Evolutionary conservation across 2,888 invertebrate species (phyloP).

Genomic region (Nephrotoma appendiculata): DNA sequence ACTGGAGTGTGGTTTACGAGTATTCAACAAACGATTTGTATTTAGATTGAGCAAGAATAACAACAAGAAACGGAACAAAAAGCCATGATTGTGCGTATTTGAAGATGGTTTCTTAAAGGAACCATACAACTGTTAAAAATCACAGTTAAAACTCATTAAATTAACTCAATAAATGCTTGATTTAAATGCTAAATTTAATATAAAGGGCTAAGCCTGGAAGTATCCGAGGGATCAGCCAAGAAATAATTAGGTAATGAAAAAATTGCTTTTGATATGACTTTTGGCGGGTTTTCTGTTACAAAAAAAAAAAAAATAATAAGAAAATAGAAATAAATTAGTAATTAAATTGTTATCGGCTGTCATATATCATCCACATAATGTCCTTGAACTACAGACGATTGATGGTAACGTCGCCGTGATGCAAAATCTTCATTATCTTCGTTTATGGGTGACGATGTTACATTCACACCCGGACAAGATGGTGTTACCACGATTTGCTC

Average conservation of each 20-base stretch:
- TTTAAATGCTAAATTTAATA: background rate
- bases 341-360: background rate
- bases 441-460: conserved; percentile 75
- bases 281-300: background rate
- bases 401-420: conserved; percentile 82
- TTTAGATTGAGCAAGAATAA: background rate
- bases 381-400: conserved; percentile 62
- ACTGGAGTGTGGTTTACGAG: background rate
- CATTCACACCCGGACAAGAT: conserved; percentile 60
- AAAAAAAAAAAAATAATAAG: background rate
- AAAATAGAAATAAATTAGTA: background rate
- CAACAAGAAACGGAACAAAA: background rate
- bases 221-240: conserved; percentile 43
- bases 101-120: background rate
- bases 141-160: background rate
- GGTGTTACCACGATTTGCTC: conserved; percentile 79
- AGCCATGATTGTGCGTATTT: background rate
- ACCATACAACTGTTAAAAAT: background rate
- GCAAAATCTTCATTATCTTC: conserved; percentile 94
- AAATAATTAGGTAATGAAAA: conserved; percentile 19
- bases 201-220: conserved; percentile 36
- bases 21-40: background rate
- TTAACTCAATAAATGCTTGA: background rate
- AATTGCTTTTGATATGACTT: background rate
- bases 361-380: conserved; percentile 16